A percentile compares a stretch with the other conserved stretches of the same genome.
Conservation (phyloP, 2,113 vertebrate genomes). For the Odontesthes bonariensis region DNA sequence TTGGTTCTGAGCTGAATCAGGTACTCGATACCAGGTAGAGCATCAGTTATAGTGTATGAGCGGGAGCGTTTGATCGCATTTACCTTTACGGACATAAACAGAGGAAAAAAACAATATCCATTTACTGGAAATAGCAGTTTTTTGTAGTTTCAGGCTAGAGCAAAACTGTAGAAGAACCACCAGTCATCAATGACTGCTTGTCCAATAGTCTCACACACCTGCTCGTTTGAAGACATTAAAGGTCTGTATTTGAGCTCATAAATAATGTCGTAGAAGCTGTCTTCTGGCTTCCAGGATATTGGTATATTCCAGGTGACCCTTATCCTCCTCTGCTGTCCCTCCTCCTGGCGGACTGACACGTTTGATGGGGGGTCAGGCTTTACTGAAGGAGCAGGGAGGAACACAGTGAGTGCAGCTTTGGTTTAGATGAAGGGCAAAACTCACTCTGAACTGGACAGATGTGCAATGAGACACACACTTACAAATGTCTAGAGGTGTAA, state of each 20-base stretch:
- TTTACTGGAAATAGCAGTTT: background rate
- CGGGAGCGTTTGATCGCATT: accelerated
- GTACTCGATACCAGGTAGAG: slow-evolving; percentile 64
- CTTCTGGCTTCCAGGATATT: slow-evolving; percentile 67
- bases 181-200: background rate
- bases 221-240: background rate
- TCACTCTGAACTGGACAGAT: background rate
- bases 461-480: slow-evolving; percentile 31
- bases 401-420: background rate
- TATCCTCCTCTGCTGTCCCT: slow-evolving; percentile 51
- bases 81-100: slow-evolving; percentile 26
- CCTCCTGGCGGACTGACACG: slow-evolving; percentile 43
- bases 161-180: no score
- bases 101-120: background rate
- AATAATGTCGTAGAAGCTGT: slow-evolving; percentile 52
- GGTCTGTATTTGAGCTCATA: slow-evolving; percentile 78
- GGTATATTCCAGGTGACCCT: slow-evolving; percentile 76
- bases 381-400: slow-evolving; percentile 58
- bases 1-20: slow-evolving; percentile 68
- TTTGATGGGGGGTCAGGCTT: slow-evolving; percentile 79
- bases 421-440: background rate
- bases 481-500: slow-evolving; percentile 70
- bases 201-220: slow-evolving; percentile 44
- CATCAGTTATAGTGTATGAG: slow-evolving; percentile 66
- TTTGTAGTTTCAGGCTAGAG: background rate